phyloP scores from a whole-genome alignment of 2,113 vertebrate species.

The Melozone crissalis region DNA sequence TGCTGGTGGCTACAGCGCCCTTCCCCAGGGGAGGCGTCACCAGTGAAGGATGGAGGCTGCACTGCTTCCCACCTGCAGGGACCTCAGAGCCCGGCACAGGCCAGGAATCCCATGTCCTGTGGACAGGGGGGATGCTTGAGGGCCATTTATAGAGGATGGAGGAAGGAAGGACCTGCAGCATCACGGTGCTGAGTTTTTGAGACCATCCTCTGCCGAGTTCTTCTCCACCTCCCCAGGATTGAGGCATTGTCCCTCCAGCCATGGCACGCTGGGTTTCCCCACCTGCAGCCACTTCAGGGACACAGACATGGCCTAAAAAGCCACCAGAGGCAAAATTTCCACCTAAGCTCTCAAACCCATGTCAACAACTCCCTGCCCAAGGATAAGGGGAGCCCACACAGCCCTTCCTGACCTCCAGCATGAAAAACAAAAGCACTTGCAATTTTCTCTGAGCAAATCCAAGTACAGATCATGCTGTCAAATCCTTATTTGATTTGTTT shows the following conservation, averaged over 20 bases:
- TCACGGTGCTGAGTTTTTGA: too few relatives aligned
- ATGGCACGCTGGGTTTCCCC: fast-evolving
- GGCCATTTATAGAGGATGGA: not conserved
- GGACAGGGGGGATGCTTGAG: not conserved
- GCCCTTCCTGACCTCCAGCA: not conserved
- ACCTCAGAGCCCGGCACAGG: not conserved
- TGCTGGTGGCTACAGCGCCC: fast-evolving
- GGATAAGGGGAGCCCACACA: not conserved
- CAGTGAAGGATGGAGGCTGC: not conserved
- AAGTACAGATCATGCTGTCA: conserved; percentile 2
- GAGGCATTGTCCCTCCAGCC: not conserved
- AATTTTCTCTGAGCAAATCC: conserved; percentile 19
- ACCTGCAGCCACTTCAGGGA: not conserved
- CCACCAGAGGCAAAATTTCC: not conserved
- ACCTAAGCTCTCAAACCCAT: not conserved
- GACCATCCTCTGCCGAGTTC: not conserved
- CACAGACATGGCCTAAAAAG: not conserved
- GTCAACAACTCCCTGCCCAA: not conserved
- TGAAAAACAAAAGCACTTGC: not conserved
- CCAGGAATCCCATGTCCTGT: not conserved
- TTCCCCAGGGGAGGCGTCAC: fast-evolving
- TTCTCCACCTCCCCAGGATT: not conserved
- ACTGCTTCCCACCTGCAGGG: not conserved
- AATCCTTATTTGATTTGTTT: conserved; percentile 25
- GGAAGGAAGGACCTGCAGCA: not conserved